phyloP scores from a whole-genome alignment of 2,888 invertebrate genomes.

The Mesochorus sp. region DNA sequence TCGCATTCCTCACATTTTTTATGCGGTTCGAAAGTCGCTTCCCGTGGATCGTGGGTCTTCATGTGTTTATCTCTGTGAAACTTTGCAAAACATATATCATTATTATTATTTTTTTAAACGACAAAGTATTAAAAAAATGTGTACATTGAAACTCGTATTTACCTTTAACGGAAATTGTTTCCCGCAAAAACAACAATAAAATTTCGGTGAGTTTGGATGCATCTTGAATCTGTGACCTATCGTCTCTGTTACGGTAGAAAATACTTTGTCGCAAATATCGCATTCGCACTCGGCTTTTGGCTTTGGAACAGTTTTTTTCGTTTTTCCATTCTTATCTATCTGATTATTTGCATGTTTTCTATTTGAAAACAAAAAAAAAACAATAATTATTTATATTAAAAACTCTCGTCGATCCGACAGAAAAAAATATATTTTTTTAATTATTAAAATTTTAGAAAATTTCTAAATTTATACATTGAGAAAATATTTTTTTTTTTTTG shows the following conservation, averaged over 20 bases:
- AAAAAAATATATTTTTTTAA: too few relatives aligned
- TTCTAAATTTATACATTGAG: too few relatives aligned
- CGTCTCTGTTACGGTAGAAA: constrained; percentile 85
- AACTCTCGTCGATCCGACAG: too few relatives aligned
- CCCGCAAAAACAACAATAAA: constrained; percentile 87
- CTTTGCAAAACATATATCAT: too few relatives aligned
- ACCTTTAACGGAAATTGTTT: constrained; percentile 88
- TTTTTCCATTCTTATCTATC: constrained; percentile 82
- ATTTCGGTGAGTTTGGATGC: constrained; percentile 86
- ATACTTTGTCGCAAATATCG: constrained; percentile 85
- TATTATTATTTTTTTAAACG: too few relatives aligned
- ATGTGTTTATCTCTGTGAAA: constrained; percentile 85
- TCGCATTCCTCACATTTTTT: constrained; percentile 84
- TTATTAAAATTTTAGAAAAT: too few relatives aligned
- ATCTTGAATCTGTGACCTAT: constrained; percentile 87
- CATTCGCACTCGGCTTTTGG: constrained; percentile 78
- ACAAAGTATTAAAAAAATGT: too few relatives aligned
- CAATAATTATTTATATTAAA: too few relatives aligned
- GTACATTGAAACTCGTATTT: too few relatives aligned
- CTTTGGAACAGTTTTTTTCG: constrained; percentile 56
- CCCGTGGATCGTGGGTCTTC: constrained; percentile 82
- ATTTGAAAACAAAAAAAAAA: constrained; percentile 62
- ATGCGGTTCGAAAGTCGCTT: constrained; percentile 68
- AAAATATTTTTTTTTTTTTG: too few relatives aligned
- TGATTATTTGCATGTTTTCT: constrained; percentile 87